Evolutionary conservation across 1,140 invertebrate genomes (phyloP).

Genomic region (Wiebesia pumilae): DNA sequence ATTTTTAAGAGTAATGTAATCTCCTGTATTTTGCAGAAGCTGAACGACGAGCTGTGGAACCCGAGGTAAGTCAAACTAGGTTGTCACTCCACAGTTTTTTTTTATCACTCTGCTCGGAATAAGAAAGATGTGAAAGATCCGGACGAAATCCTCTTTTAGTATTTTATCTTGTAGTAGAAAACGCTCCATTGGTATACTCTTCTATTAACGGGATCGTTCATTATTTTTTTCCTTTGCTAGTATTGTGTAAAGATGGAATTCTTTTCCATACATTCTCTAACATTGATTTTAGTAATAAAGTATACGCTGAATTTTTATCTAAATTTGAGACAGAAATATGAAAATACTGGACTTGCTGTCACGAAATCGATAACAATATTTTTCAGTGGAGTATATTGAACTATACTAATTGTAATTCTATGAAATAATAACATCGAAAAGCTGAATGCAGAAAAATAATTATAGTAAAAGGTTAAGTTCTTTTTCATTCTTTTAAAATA

Average conservation of each 20-base stretch:
- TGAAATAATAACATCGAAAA: too few relatives aligned
- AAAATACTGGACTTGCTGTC: too few relatives aligned
- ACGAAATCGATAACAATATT: background rate
- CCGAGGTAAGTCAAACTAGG: constrained; percentile 65
- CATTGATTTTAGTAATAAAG: too few relatives aligned
- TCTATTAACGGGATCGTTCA: constrained; percentile 18
- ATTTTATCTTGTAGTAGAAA: constrained; percentile 16
- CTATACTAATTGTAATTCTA: too few relatives aligned
- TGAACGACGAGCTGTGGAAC: constrained; percentile 38
- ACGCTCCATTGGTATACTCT: background rate
- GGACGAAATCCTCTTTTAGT: constrained; percentile 6
- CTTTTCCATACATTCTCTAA: too few relatives aligned
- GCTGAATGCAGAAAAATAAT: too few relatives aligned
- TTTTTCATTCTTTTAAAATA: too few relatives aligned
- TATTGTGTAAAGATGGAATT: background rate
- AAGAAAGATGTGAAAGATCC: background rate
- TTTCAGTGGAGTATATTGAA: background rate
- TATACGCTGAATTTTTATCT: background rate
- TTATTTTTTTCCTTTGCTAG: background rate
- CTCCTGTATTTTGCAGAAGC: constrained; percentile 43
- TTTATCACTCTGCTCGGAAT: background rate
- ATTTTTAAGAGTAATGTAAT: constrained; percentile 38
- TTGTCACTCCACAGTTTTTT: constrained; percentile 43
- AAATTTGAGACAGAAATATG: background rate
- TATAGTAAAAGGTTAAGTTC: too few relatives aligned